Conservation (phyloP, 2,797 vertebrate species). For the Pantherophis alleghaniensis region DNA sequence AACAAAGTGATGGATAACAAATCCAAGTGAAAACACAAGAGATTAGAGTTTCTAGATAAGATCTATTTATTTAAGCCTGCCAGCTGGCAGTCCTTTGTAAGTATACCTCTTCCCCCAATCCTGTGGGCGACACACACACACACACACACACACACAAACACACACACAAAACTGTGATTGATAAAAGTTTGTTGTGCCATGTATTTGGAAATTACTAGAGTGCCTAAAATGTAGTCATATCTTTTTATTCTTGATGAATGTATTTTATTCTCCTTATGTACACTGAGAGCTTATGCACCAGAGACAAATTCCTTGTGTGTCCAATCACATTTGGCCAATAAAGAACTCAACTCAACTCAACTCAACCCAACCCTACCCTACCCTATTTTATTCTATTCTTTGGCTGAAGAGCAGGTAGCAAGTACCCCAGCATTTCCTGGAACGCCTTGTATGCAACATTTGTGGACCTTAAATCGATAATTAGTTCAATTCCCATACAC, state of each 20-base stretch:
- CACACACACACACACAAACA: background rate
- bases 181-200: background rate
- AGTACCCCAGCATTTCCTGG: background rate
- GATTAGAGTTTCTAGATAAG: background rate
- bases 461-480: background rate
- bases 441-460: background rate
- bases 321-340: too few relatives aligned
- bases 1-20: conserved; percentile 1
- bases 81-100: background rate
- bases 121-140: background rate
- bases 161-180: background rate
- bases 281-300: too few relatives aligned
- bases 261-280: too few relatives aligned
- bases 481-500: background rate
- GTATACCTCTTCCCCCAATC: background rate
- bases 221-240: background rate
- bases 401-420: background rate
- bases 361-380: too few relatives aligned
- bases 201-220: background rate
- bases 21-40: background rate
- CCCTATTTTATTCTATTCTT: background rate
- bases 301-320: too few relatives aligned
- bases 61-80: background rate
- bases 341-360: too few relatives aligned
- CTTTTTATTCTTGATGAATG: too few relatives aligned